Conservation (phyloP, 2,797 vertebrate genomes). For the Arctocebus calabarensis region DNA sequence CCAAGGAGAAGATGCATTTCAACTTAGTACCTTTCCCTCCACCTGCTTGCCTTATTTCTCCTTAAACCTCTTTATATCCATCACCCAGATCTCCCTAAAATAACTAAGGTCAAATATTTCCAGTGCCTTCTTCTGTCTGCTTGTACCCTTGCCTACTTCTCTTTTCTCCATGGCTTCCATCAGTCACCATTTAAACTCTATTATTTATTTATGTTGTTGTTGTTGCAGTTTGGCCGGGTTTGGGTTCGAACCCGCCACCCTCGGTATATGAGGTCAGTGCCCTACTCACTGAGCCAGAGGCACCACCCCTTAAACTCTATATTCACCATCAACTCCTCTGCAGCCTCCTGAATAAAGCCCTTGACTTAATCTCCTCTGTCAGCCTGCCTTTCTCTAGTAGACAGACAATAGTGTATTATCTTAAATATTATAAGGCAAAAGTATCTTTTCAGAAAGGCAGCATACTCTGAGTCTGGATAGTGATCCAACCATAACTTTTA, state of each 20-base stretch:
- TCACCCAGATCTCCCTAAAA: constrained; percentile 46
- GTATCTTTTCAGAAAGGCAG: neutral
- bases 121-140: neutral
- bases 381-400: constrained; percentile 27
- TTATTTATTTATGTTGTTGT: neutral
- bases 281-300: too few species aligned
- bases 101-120: neutral
- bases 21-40: neutral
- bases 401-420: neutral
- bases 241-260: too few species aligned
- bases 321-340: neutral
- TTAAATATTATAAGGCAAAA: neutral
- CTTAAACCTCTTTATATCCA: constrained; percentile 17
- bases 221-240: too few species aligned
- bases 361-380: neutral
- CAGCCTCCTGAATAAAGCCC: neutral
- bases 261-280: too few species aligned
- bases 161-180: neutral
- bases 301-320: constrained; percentile 2
- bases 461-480: neutral
- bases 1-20: neutral
- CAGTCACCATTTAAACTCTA: constrained; percentile 9
- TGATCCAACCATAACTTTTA: neutral
- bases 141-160: neutral
- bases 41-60: constrained; percentile 24